phyloP scores from a whole-genome alignment of 2,888 invertebrate species.

The Microctonus brassicae region DNA sequence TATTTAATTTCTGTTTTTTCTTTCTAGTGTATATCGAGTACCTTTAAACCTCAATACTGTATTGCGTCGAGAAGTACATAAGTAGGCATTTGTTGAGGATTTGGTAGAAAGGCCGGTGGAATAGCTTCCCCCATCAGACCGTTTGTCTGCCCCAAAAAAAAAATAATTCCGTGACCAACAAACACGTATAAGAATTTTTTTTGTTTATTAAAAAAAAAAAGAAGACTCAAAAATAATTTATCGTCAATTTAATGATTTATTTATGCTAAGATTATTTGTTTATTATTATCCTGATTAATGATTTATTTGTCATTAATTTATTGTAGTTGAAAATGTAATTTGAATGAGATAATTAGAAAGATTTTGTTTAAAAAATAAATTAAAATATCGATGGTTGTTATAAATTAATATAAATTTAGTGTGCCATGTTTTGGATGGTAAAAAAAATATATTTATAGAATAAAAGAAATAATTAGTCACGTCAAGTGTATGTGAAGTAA shows the following conservation, averaged over 20 bases:
- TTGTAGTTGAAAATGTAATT: background rate
- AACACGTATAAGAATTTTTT: conserved; percentile 42
- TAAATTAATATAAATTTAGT: background rate
- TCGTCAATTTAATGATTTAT: conserved; percentile 9
- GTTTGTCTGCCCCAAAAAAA: conserved; percentile 66
- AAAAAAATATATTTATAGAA: background rate
- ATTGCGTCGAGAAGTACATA: conserved; percentile 76
- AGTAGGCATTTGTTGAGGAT: conserved; percentile 74
- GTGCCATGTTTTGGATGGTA: too few relatives aligned
- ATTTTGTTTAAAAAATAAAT: background rate
- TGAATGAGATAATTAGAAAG: background rate
- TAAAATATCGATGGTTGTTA: background rate
- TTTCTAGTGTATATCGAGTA: conserved; percentile 47
- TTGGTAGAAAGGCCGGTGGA: conserved; percentile 72
- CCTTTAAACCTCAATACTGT: conserved; percentile 75
- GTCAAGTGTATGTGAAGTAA: background rate
- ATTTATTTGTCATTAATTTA: too few relatives aligned
- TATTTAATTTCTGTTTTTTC: too few relatives aligned
- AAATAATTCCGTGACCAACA: conserved; percentile 61
- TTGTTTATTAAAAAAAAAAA: too few relatives aligned
- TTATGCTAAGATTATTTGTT: background rate
- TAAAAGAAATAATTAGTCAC: background rate
- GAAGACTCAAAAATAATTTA: conserved; percentile 25
- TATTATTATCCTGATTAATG: too few relatives aligned
- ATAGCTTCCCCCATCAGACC: conserved; percentile 70